Base-by-base conservation (phyloP, 2,888 invertebrate species). In the Pyrrhia umbra region DNA sequence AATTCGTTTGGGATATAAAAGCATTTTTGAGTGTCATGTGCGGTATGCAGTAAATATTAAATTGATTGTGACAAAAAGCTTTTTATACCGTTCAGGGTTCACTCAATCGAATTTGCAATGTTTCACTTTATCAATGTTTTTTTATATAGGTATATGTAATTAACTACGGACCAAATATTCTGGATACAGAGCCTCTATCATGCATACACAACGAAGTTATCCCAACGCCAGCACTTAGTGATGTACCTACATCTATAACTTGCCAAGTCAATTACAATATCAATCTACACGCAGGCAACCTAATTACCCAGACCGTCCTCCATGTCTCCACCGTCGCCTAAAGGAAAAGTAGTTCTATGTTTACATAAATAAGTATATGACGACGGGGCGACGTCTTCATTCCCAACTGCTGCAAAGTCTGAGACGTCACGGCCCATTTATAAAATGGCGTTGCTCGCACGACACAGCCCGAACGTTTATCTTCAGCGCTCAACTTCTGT, bases 1-100 rank as follows among this genome's bases (percentile, higher is more conserved):
- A 69, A 66, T 55, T 66, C 47, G 65, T 77, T 67, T 56, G 37
- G 52, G 55, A 62, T 43, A 64, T 58, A 78, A 75, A 68, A 62
- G 55, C 61, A 61, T 61, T 75, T 68, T 68, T 21, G 39, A 66
- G 49, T 60, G 69, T 55, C 69, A 63, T 42, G 39, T 63, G 54
- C 50, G 45, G 20, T 46, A 63, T 13, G 39, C 51, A 13, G 45
- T 30, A 43, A 55, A 58, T 47, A 58, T 58, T 73, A 68, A 68
- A 73, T 68, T 51, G 49, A 57, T 68, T 62, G 57, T 57, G 55
- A 63, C 73, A 58, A 55, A 73, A 71, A 57, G 56, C 52, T 67
- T 73, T 70, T 58, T 40, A n/a, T 34, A 13, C 4, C 13, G 42
- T 46, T 16, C 34, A 15, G 43, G n/a, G 57, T 58, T 60, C 18